A percentile compares a stretch with the other conserved stretches of the same genome.
phyloP scores from a whole-genome alignment of 2,113 vertebrate species.

The Ptilorrhoa leucosticta region DNA sequence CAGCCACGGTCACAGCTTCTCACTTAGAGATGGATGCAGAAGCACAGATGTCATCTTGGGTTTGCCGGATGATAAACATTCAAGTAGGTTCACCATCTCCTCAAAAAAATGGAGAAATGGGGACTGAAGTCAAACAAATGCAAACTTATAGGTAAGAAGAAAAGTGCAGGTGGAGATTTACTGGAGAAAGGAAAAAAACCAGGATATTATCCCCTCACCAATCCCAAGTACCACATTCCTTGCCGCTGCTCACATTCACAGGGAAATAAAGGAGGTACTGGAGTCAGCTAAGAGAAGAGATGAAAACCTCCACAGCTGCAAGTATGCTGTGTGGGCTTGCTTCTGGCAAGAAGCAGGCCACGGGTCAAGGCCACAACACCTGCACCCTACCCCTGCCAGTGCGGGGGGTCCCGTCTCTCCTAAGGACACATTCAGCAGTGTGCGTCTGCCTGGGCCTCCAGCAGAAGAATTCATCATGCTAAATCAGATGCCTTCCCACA shows the following conservation, averaged over 20 bases:
- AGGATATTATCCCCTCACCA: background rate
- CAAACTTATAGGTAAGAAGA: background rate
- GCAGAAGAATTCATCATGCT: fast-evolving
- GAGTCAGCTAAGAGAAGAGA: background rate
- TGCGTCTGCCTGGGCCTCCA: background rate
- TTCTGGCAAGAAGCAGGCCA: background rate
- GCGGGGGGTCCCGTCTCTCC: background rate
- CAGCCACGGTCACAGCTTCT: background rate
- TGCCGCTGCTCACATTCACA: background rate
- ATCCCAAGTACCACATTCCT: background rate
- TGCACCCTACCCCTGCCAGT: background rate
- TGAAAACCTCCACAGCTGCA: background rate
- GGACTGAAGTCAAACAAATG: background rate
- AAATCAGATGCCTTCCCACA: background rate
- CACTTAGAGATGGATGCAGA: background rate
- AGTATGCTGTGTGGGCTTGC: background rate
- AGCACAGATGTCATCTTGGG: background rate
- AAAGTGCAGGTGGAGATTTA: background rate
- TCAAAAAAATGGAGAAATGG: background rate
- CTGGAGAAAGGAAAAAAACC: background rate
- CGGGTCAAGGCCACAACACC: background rate
- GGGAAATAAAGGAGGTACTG: background rate
- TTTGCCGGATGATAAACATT: background rate
- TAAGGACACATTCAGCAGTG: background rate
- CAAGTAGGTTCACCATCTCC: background rate